Evolutionary conservation across 2,113 vertebrate species (phyloP).

Genomic region (Salvelinus fontinalis): DNA sequence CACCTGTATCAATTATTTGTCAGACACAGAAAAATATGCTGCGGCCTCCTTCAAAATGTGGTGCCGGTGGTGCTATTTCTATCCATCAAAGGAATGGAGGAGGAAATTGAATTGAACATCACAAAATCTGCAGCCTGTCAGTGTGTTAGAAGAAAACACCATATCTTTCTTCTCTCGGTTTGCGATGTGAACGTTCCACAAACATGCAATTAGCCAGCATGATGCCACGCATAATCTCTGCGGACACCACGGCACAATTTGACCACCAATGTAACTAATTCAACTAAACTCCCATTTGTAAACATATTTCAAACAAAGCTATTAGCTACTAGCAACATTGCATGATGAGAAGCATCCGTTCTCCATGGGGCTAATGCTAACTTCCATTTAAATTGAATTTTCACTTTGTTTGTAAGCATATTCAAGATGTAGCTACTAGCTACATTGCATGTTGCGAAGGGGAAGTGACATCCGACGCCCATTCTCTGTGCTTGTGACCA

Average conservation of each 20-base stretch:
- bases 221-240: background rate
- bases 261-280: background rate
- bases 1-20: background rate
- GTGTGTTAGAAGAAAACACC: background rate
- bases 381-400: background rate
- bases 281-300: background rate
- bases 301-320: background rate
- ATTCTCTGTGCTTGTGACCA: background rate
- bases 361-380: background rate
- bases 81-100: background rate
- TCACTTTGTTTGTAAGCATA: too few species aligned
- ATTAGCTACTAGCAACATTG: too few species aligned
- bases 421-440: background rate
- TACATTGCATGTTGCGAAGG: background rate
- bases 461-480: background rate
- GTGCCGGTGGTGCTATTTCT: slow-evolving; percentile 5
- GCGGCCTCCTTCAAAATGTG: slow-evolving; percentile 10
- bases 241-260: background rate
- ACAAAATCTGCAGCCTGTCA: background rate
- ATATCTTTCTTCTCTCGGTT: background rate
- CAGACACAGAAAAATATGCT: background rate
- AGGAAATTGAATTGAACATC: slow-evolving; percentile 8
- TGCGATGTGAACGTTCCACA: background rate
- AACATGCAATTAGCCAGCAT: background rate
- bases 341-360: too few species aligned